phyloP scores from a whole-genome alignment of 2,797 vertebrate species.

The Darevskia nairensis region DNA sequence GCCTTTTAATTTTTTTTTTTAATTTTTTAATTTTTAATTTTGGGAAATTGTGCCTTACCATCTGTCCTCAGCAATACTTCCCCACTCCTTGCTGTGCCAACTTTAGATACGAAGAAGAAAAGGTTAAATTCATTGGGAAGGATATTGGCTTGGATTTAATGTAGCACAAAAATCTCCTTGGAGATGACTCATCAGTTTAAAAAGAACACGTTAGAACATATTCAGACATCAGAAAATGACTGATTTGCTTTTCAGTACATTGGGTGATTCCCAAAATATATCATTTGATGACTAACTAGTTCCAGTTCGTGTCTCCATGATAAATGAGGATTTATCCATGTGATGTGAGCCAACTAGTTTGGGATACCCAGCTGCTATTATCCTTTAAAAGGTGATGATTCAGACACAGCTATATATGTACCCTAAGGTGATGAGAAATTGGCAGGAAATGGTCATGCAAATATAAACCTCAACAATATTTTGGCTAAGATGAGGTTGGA shows the following conservation, averaged over 20 bases:
- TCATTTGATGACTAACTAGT: neutral
- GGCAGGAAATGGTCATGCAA: neutral
- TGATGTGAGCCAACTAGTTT: neutral
- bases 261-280: fast-evolving
- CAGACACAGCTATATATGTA: fast-evolving
- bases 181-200: neutral
- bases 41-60: neutral
- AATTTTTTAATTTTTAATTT: no score
- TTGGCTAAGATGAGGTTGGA: neutral
- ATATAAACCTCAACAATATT: neutral
- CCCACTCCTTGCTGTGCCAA: neutral
- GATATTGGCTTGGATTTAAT: neutral
- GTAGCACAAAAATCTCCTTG: neutral
- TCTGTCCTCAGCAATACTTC: slow-evolving; percentile 7
- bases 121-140: slow-evolving; percentile 16
- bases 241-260: neutral
- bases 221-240: slow-evolving; percentile 10
- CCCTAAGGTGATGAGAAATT: neutral
- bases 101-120: neutral
- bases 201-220: neutral
- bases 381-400: neutral
- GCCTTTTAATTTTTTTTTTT: neutral
- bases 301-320: neutral
- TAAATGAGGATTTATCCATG: neutral
- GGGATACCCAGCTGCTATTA: neutral